Percentiles rank a stretch among this genome's conserved stretches.
These are phyloP conservation scores for Drosophila melanica DNA, from an alignment of 1,140 invertebrate species.

Conservation along the genomic window DNA sequence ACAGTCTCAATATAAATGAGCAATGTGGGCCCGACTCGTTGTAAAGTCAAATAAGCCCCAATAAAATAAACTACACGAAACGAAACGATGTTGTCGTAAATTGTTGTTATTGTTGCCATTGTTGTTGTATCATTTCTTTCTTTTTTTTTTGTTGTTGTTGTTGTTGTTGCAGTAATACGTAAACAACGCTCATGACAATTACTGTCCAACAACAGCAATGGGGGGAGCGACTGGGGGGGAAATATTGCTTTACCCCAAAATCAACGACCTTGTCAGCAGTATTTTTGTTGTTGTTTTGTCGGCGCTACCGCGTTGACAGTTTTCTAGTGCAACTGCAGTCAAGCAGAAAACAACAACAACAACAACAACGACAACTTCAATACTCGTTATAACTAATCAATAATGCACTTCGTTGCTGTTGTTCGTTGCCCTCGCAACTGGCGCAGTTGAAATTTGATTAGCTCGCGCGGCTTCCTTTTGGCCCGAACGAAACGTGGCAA, in stretches of 20 bases:
- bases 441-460: constrained; percentile 58
- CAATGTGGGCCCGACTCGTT: constrained; percentile 58
- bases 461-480: constrained; percentile 1
- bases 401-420: constrained; percentile 35
- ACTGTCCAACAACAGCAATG: constrained; percentile 25
- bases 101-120: constrained; percentile 41
- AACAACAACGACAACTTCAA: constrained; percentile 30
- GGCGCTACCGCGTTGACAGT: constrained; percentile 64
- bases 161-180: constrained; percentile 29
- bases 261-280: constrained; percentile 71
- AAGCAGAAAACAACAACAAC: constrained; percentile 7
- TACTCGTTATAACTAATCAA: constrained; percentile 52
- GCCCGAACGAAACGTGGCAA: constrained; percentile 15
- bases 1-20: constrained; percentile 75
- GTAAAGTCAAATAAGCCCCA: constrained; percentile 68
- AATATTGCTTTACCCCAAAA: constrained; percentile 26
- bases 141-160: too few species aligned
- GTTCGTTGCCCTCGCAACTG: constrained; percentile 3
- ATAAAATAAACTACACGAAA: constrained; percentile 65
- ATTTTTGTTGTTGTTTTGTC: constrained; percentile 43
- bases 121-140: constrained; percentile 13
- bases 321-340: constrained; percentile 42
- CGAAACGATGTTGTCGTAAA: constrained; percentile 43
- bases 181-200: constrained; percentile 51
- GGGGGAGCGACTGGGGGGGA: background rate